Evolutionary conservation across 2,113 vertebrate genomes (phyloP), one percentile per base, ranked within the genome.

Genomic region (Junco hyemalis): DNA sequence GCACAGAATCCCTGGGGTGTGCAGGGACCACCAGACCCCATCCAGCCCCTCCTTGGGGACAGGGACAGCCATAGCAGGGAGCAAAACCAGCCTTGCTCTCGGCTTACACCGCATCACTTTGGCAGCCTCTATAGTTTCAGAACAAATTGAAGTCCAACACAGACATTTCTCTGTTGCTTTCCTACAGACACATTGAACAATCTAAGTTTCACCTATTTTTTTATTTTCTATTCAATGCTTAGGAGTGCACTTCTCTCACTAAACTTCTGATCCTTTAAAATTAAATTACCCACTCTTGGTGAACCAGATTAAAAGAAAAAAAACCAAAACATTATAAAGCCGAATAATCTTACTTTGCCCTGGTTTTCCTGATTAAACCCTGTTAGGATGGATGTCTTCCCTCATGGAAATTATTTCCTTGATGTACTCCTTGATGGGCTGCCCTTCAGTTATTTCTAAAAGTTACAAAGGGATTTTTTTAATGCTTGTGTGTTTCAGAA

Each of bases 221-320:
- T 31, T 21, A 16, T 26, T 19, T 87, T 66, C 17, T 69, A 1
- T 81, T 76, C 59, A 88, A 86, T 60, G 86, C 33, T 45, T 86
- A 40, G 18, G 45, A 70, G 68, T 74, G 29, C 53, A 50, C 44
- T 95, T 87, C 64, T 77, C 53, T 90, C 56, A 38, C 68, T 8
- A 5, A 94, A 90, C 48, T 45, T 93, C 48, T 90, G 64, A 88
- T 96, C 57, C 68, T 78, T 93, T 81, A 79, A 94, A 94, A 93
- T 96, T 85, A 89, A 94, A 87, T 90, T 95, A 84, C 20, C 2
- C 12, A 86, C 24, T 53, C 35, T 33, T 74, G 19, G 60, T 93
- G 64, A 95, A 63, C 83, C 53, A 95, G 60, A 78, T 92, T 2
- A 45, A 16, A 9, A 13, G 12, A 24, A 38, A 50, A 44, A 54